A percentile compares a stretch with the other conserved stretches of the same genome.
Conservation (phyloP, 2,113 vertebrate genomes). For the Heterocephalus glaber region DNA sequence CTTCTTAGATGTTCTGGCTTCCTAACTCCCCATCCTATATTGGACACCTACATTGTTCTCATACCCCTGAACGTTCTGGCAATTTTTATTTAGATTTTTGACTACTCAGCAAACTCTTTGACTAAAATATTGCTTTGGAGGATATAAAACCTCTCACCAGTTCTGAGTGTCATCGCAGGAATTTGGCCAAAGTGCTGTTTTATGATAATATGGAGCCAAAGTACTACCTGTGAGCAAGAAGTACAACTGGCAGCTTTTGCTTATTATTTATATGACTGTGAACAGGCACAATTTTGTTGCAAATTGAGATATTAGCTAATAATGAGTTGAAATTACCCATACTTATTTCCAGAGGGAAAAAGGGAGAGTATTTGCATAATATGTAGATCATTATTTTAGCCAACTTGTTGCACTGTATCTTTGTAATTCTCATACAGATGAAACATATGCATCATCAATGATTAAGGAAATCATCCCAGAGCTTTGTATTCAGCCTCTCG, state of each 20-base stretch:
- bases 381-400: neutral
- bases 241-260: neutral
- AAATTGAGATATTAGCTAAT: neutral
- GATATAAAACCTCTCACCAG: neutral
- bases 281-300: neutral
- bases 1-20: neutral
- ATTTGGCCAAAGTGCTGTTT: neutral
- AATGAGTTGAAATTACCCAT: neutral
- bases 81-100: neutral
- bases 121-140: neutral
- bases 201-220: neutral
- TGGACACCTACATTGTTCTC: neutral
- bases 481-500: neutral
- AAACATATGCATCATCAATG: neutral
- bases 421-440: neutral
- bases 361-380: neutral
- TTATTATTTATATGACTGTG: neutral
- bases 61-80: neutral
- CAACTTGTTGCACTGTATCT: neutral
- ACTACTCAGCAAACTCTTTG: neutral
- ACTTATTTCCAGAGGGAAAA: neutral
- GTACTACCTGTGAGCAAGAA: neutral
- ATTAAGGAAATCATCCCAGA: neutral
- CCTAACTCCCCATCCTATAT: neutral
- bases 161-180: neutral